Evolutionary conservation across 2,797 vertebrate species (phyloP), one percentile per base, ranked within the genome.

Genomic region (Anabacerthia variegaticeps): DNA sequence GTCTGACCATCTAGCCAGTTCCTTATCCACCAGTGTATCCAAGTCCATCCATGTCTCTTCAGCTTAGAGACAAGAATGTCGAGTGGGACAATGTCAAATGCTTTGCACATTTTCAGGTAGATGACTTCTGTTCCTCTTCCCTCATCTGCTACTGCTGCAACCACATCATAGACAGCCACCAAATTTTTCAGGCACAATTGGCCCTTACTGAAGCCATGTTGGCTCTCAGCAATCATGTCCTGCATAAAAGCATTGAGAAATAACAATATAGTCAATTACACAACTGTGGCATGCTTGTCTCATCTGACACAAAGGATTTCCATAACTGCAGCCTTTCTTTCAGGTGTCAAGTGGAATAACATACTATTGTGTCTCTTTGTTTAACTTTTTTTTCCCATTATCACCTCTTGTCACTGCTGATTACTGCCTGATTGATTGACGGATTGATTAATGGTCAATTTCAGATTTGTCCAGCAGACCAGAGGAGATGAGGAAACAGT

Each of bases 401-500:
- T 87, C 79, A 61, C 48, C 32, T 88, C 22, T 52, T 75, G 84
- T 82, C 94, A 74, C 41, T 43, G 74, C 36, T 82, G 77, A 91
- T 95, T 94, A 89, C 71, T 89, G 26, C 30, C 24, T 89, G 86
- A 93, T 81, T 89, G 93, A 95, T 75, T 81, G 96, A 95, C 2
- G 6, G 79, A 88, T 86, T 88, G 88, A 95, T 84, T 96, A 93
- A 81, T 55, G 43, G 79, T 86, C 51, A 20, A 82, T 92, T 93
- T 85, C 52, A 88, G 69, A 88, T 95, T 95, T 94, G 89, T 93
- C 59, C 23, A 77, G 43, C 1, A 2, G 65, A 72, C 37, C 17
- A 76, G 56, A 54, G 67, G 67, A 93, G 56, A 72, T 69, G 66
- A 87, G 37, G 90, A 82, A 95, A 36, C 32, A 59, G 39, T 82